Evolutionary conservation across 2,888 invertebrate genomes (phyloP), one percentile per base, ranked within the genome.

Genomic region (Gastrophysa polygoni): DNA sequence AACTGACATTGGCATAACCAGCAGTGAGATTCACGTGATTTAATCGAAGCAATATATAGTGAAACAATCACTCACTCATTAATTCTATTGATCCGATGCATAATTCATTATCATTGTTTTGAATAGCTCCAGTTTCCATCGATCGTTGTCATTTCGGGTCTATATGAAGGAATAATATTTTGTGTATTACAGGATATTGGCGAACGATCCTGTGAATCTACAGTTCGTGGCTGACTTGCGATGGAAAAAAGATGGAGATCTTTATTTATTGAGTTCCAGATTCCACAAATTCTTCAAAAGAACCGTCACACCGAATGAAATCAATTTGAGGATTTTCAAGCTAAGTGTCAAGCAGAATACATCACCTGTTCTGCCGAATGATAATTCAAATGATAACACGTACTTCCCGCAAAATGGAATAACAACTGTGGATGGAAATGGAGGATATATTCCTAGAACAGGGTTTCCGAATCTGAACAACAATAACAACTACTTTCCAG

Each of bases 211-310:
- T 0, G 87, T 89, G 68, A 84, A 86, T 64, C 82, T 93, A 21
- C 93, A 93, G 80, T 93, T 93, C 79, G 87, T 89, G 29, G 90
- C 93, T 0, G 93, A 93, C 71, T 85, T 93, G 57, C 82, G 89
- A 67, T 88, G 88, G 83, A 86, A 85, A 62, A 83, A 86, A 0
- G 93, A 93, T 81, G 86, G 87, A 47, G 87, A 87, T 56, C 77
- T 93, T n/a, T 94, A 92, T 88, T 82, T 86, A 4, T 81, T 93
- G 38, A 86, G 91, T 1, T 88, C 91, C 0, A 86, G 90, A 61
- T 92, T 93, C 83, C 93, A 94, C 74, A 90, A 90, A 71, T 93
- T 88, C 84, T 92, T 92, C 84, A 83, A 86, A 63, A 87, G 88
- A 72, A 85, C 88, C 29, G 84, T 91, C 11, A 87, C 74, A 81